Conservation (phyloP, 2,888 invertebrate species). For the Tinea trinotella region DNA sequence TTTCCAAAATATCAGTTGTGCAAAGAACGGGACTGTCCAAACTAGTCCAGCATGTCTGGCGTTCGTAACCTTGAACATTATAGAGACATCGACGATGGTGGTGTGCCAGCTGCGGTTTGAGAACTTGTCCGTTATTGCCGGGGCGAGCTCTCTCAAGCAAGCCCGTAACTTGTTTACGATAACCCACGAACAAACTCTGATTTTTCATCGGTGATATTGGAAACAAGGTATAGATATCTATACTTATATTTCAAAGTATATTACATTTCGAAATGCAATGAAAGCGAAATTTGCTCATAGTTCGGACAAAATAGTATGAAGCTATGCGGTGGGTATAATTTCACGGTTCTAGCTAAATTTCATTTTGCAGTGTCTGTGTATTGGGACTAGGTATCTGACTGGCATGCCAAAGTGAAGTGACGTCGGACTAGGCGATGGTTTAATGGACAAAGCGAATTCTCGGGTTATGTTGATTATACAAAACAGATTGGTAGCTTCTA, state of each 20-base stretch:
- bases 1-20: too few species aligned
- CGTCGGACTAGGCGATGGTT: slow-evolving; percentile 23
- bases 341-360: slow-evolving; percentile 11
- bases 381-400: not conserved
- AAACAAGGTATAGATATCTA: not conserved
- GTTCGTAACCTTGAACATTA: slow-evolving; percentile 51
- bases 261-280: too few species aligned
- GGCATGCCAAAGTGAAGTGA: slow-evolving; percentile 17
- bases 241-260: too few species aligned
- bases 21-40: not conserved
- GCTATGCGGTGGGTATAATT: not conserved
- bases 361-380: not conserved
- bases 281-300: too few species aligned
- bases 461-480: slow-evolving; percentile 39
- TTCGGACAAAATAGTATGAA: not conserved
- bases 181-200: slow-evolving; percentile 31
- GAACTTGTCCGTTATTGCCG: slow-evolving; percentile 61
- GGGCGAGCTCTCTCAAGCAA: slow-evolving; percentile 36
- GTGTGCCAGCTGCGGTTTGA: slow-evolving; percentile 60
- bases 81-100: slow-evolving; percentile 60
- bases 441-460: slow-evolving; percentile 45
- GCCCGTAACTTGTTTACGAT: slow-evolving; percentile 60
- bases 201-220: slow-evolving; percentile 2
- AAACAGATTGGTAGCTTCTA: slow-evolving; percentile 34
- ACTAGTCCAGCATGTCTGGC: not conserved